Percentiles rank a stretch among this genome's conserved stretches.
Conservation (phyloP, 2,797 vertebrate genomes). For the Rhyacichthys aspro region DNA sequence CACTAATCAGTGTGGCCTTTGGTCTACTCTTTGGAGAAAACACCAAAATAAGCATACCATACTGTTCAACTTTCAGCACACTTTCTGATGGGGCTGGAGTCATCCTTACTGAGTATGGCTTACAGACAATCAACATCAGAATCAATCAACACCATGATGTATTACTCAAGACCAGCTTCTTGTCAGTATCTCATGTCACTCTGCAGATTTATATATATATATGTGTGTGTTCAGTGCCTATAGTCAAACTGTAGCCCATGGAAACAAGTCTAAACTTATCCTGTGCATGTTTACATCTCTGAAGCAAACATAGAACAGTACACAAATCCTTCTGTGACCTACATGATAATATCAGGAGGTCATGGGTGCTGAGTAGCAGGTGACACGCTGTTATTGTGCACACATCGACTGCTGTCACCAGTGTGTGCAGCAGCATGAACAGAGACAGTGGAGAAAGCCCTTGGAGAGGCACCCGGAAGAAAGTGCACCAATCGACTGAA, state of each 20-base stretch:
- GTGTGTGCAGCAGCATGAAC: constrained; percentile 55
- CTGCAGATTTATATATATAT: no score
- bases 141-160: background rate
- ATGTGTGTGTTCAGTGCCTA: no score
- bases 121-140: background rate
- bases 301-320: constrained; percentile 19
- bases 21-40: no score
- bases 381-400: constrained; percentile 45
- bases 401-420: constrained; percentile 33
- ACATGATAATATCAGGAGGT: constrained; percentile 36
- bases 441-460: constrained; percentile 63
- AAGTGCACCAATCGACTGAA: constrained; percentile 72
- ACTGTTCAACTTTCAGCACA: no score
- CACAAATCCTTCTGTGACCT: constrained; percentile 24
- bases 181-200: no score
- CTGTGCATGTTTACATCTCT: constrained; percentile 8
- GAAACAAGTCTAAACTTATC: background rate
- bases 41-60: no score
- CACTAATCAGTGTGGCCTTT: no score
- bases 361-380: constrained; percentile 41
- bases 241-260: no score
- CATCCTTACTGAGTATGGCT: no score
- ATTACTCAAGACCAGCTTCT: no score
- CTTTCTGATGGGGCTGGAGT: no score
- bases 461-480: constrained; percentile 55